Conservation (phyloP, 2,888 invertebrate genomes). For the Pristionchus exspectatus region DNA sequence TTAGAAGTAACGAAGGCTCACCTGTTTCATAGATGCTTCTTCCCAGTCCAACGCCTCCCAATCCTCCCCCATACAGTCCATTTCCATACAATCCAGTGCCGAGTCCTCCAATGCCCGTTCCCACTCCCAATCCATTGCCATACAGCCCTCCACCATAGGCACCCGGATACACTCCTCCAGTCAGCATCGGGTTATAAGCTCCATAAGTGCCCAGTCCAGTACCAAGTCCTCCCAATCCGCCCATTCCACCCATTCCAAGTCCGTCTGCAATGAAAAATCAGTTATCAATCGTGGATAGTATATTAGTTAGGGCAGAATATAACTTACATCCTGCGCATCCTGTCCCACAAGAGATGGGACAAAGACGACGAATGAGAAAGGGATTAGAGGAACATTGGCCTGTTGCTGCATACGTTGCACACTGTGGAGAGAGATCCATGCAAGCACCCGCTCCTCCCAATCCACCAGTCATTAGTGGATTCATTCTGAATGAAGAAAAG, state of each 20-base stretch:
- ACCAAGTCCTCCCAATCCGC: conserved; percentile 44
- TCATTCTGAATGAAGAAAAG: not conserved
- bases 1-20: not conserved
- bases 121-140: not conserved
- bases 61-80: conserved; percentile 46
- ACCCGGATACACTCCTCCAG: not conserved
- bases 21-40: conserved; percentile 53
- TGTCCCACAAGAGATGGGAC: conserved; percentile 50
- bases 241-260: conserved; percentile 2
- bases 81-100: conserved; percentile 48
- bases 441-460: not conserved
- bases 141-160: conserved; percentile 27
- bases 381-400: conserved; percentile 54
- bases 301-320: not conserved
- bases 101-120: not conserved
- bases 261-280: not conserved
- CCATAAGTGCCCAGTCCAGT: conserved; percentile 14
- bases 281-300: not conserved
- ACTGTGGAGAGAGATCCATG: conserved; percentile 53
- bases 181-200: conserved; percentile 43
- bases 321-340: conserved; percentile 26
- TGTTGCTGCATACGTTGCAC: conserved; percentile 47
- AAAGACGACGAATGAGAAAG: conserved; percentile 52
- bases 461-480: conserved; percentile 13
- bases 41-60: conserved; percentile 47